phyloP scores from a whole-genome alignment of 1,140 invertebrate species.

The Epicauta chinensis region DNA sequence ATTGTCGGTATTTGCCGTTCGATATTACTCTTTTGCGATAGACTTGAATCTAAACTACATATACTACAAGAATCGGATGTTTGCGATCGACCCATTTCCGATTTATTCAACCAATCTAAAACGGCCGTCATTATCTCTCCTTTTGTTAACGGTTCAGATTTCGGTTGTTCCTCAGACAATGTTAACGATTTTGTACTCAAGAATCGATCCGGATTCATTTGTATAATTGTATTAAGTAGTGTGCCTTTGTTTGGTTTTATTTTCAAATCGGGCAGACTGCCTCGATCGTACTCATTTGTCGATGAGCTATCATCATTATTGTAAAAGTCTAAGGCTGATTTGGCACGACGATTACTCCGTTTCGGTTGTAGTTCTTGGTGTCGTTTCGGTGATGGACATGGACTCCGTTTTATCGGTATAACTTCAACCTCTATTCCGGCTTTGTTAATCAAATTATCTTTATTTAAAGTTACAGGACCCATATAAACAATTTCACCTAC shows the following conservation, averaged over 20 bases:
- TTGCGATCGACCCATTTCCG: background rate
- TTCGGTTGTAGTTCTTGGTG: no score
- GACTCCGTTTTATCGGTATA: slow-evolving; percentile 40
- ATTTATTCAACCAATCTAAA: slow-evolving; percentile 33
- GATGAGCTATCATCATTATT: slow-evolving; percentile 10
- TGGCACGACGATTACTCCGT: slow-evolving; percentile 27
- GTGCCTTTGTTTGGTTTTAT: slow-evolving; percentile 19
- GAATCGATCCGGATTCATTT: slow-evolving; percentile 34
- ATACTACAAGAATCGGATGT: background rate
- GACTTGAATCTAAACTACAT: slow-evolving; percentile 6
- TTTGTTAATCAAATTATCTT: slow-evolving; percentile 41
- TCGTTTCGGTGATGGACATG: slow-evolving; percentile 33
- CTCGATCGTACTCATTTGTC: slow-evolving; percentile 25
- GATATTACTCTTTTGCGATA: background rate
- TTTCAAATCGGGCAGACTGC: slow-evolving; percentile 38
- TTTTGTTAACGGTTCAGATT: slow-evolving; percentile 33
- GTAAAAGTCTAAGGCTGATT: slow-evolving; percentile 34
- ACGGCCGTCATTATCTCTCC: slow-evolving; percentile 37
- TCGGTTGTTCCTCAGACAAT: slow-evolving; percentile 26
- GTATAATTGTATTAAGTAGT: slow-evolving; percentile 31
- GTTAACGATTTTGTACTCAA: slow-evolving; percentile 32
- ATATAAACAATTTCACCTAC: slow-evolving; percentile 43
- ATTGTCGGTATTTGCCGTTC: no score
- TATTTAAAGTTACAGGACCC: slow-evolving; percentile 43
- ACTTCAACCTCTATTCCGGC: slow-evolving; percentile 41